These are phyloP conservation scores for Oplegnathus fasciatus DNA, from an alignment of 2,113 vertebrate species.

Conservation along the genomic window DNA sequence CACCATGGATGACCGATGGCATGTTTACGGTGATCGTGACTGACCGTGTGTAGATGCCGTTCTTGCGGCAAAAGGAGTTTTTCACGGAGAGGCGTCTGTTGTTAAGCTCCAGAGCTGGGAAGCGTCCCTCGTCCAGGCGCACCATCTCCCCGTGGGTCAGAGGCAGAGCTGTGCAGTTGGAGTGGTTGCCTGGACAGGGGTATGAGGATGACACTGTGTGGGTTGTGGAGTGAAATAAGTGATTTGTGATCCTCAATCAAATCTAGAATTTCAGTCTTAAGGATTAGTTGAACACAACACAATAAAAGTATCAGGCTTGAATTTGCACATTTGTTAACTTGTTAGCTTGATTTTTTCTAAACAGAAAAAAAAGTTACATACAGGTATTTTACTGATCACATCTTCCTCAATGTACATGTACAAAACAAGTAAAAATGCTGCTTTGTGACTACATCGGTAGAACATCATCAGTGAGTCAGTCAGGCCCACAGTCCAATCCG, in stretches of 20 bases:
- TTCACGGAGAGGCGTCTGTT: constrained; percentile 96
- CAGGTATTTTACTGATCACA: not conserved
- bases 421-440: not conserved
- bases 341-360: not conserved
- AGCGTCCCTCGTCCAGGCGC: constrained; percentile 95
- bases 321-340: not conserved
- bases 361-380: not conserved
- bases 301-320: not conserved
- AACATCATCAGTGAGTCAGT: not conserved
- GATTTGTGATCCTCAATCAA: constrained; percentile 31
- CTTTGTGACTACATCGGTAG: not conserved
- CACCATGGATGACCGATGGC: not conserved
- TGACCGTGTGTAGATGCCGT: constrained; percentile 96
- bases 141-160: constrained; percentile 96
- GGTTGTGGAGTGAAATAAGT: constrained; percentile 44
- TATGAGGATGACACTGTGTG: constrained; percentile 65
- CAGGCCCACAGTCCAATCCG: constrained; percentile 14
- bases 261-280: constrained; percentile 7
- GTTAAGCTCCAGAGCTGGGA: constrained; percentile 96
- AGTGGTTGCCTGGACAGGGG: constrained; percentile 85
- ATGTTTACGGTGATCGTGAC: constrained; percentile 13
- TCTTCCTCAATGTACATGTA: not conserved
- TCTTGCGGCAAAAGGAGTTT: constrained; percentile 98
- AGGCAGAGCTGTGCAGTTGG: constrained; percentile 89
- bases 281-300: not conserved